Percentiles rank a stretch among this genome's conserved stretches.
These are phyloP conservation scores for Carcina quercana DNA, from an alignment of 2,888 invertebrate genomes.

Conservation along the genomic window DNA sequence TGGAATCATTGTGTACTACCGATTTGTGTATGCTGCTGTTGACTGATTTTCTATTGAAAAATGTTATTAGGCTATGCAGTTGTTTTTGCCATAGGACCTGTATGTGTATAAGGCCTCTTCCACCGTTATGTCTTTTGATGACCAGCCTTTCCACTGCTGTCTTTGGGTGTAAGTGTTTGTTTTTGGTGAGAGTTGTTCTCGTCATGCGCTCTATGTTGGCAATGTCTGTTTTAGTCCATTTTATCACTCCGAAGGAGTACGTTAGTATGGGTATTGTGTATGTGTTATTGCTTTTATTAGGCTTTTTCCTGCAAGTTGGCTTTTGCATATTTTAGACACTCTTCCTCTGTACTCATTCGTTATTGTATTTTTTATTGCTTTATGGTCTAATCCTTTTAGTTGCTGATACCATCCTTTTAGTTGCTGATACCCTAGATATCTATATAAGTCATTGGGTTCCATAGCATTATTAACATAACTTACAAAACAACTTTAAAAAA, in stretches of 20 bases:
- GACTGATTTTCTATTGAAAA: background rate
- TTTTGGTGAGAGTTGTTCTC: slow-evolving; percentile 1
- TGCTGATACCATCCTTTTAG: too few species aligned
- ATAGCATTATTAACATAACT: too few species aligned
- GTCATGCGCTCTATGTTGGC: slow-evolving; percentile 1
- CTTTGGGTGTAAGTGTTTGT: slow-evolving; percentile 7
- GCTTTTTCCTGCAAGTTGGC: slow-evolving; percentile 4
- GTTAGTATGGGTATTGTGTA: background rate
- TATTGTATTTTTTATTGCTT: background rate
- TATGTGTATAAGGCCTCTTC: background rate
- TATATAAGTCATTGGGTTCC: background rate
- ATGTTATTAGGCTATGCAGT: background rate
- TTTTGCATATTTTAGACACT: background rate
- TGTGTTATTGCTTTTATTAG: background rate
- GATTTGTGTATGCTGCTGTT: background rate
- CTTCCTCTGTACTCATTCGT: background rate
- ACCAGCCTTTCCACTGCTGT: slow-evolving; percentile 4
- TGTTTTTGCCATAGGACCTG: background rate
- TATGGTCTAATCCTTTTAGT: background rate
- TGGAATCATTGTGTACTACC: background rate
- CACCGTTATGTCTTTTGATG: background rate
- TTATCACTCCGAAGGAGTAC: slow-evolving; percentile 9
- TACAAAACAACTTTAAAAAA: too few species aligned
- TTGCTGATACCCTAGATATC: background rate
- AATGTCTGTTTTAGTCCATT: slow-evolving; percentile 5